Evolutionary conservation across 2,113 vertebrate genomes (phyloP), one percentile per base, ranked within the genome.

Genomic region (Climacteris rufus): DNA sequence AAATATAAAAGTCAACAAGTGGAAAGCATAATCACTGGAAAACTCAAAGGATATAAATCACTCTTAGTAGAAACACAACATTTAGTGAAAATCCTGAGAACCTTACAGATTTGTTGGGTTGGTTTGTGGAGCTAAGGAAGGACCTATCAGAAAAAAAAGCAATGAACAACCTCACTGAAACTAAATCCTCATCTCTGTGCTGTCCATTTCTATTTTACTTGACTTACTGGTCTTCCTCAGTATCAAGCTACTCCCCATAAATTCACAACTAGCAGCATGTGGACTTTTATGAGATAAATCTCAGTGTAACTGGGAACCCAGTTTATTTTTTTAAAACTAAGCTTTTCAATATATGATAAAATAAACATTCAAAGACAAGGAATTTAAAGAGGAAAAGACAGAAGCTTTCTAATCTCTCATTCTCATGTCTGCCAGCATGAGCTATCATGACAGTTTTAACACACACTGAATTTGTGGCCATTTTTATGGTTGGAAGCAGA

Each of bases 1-100:
- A 96, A 87, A 76, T 83, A 95, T 79, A 93, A 93, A 96, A 97
- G 77, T 89, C 95, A 94, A 90, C 87, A 95, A 96, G 59, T 85
- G 28, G 25, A 91, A 60, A 92, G 64, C 16, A 78, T 72, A 96
- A 95, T 95, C 89, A 95, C 30, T 92, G 85, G 60, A 94, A 97
- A 97, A 88, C 57, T 77, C 61, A 35, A 94, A 94, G 75, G 47
- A 87, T 76, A 93, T 82, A 95, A 97, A 95, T 95, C 45, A 66
- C 83, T 93, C 86, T 87, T 80, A 88, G 59, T 42, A 94, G 74
- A 91, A 96, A 37, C 27, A 85, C 89, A 89, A 85, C 53, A 53
- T 87, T 94, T 90, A 78, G 87, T 95, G 64, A 77, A 90, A 94
- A 91, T 70, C 83, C 74, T 72, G 61, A 80, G 83, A 88, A 88